A percentile compares a stretch with the other conserved stretches of the same genome.
phyloP scores from a whole-genome alignment of 2,113 vertebrate species.

The Phalacrocorax aristotelis region DNA sequence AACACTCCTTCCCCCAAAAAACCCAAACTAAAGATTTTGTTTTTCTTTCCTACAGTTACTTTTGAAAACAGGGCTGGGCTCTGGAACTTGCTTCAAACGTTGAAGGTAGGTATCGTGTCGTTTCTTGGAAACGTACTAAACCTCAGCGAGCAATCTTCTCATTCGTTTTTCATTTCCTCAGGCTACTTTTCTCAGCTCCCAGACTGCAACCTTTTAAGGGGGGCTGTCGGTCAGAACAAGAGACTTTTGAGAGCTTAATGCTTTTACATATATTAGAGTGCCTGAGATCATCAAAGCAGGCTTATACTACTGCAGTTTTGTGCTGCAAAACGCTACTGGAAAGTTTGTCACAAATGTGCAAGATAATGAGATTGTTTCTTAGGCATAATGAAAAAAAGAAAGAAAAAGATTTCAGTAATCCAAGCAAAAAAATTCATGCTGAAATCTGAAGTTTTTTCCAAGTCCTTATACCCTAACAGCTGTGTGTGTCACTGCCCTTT shows the following conservation, averaged over 20 bases:
- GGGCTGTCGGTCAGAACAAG: neutral
- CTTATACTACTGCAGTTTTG: neutral
- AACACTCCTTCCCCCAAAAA: too few species aligned
- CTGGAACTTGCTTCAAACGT: neutral
- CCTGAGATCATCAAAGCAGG: neutral
- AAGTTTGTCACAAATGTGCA: neutral
- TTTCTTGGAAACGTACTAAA: neutral
- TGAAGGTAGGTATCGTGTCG: neutral
- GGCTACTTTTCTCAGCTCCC: neutral
- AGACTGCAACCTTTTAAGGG: neutral
- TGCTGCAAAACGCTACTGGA: neutral
- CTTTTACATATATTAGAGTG: rapidly evolving
- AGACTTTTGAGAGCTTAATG: neutral
- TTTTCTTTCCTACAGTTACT: neutral
- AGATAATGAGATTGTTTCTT: neutral
- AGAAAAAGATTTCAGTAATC: neutral
- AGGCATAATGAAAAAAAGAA: neutral
- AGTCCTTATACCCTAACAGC: rapidly evolving
- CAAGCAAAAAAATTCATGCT: neutral
- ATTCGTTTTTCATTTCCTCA: neutral
- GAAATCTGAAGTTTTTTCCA: neutral
- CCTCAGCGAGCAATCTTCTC: neutral
- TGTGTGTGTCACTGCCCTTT: neutral
- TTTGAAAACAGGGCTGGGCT: neutral
- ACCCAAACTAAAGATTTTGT: neutral